Conservation (phyloP, 2,888 invertebrate genomes). For the Hemaris fuciformis region DNA sequence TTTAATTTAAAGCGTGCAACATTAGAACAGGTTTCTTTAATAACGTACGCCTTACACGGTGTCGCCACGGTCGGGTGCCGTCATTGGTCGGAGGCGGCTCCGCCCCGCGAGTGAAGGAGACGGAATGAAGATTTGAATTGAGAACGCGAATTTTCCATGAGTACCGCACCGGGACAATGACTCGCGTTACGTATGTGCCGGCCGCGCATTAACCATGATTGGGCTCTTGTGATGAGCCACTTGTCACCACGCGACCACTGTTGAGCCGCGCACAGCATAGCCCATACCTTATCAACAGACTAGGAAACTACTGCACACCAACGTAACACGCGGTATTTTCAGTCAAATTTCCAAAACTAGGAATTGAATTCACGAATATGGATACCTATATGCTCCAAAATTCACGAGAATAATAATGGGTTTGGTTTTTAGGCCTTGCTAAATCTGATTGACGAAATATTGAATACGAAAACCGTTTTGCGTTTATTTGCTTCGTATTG, state of each 20-base stretch:
- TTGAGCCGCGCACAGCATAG: not conserved
- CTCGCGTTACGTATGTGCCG: slow-evolving; percentile 81
- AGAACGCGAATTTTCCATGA: slow-evolving; percentile 82
- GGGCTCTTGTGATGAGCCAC: slow-evolving; percentile 73
- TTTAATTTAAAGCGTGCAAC: slow-evolving; percentile 81
- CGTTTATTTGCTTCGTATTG: no score
- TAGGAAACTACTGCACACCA: no score
- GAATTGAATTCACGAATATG: no score
- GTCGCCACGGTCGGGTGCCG: slow-evolving; percentile 75
- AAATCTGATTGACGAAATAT: no score
- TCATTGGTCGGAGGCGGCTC: slow-evolving; percentile 79
- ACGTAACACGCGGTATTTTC: no score
- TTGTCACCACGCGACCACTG: not conserved
- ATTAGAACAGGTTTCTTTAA: slow-evolving; percentile 82
- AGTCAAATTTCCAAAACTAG: no score
- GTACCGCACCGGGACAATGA: slow-evolving; percentile 81
- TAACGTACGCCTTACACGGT: slow-evolving; percentile 81
- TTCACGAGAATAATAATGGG: no score
- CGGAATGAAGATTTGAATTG: slow-evolving; percentile 80
- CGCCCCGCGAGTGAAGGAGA: slow-evolving; percentile 80
- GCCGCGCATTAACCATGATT: slow-evolving; percentile 80
- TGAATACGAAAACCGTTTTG: no score
- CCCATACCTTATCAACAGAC: slow-evolving; percentile 1
- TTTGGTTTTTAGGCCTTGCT: no score
- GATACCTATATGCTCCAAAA: no score